Base-by-base conservation (phyloP, 2,797 vertebrate species). In the Acomys russatus region DNA sequence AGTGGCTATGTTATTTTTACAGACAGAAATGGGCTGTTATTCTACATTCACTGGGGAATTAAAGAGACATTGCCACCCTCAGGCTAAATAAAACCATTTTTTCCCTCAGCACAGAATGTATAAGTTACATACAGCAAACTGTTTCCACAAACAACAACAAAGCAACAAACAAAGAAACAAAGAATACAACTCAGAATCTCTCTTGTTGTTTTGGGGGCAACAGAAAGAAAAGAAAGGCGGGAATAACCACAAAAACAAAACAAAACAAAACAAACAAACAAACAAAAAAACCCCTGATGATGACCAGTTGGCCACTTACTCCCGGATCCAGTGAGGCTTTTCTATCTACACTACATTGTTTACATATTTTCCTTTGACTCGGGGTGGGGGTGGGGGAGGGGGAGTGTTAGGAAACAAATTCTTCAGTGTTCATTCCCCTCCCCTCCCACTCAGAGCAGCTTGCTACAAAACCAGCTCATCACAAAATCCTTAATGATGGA, bases 71-170 rank as follows among this genome's bases (percentile, higher is more conserved):
- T 83, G 68, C 9, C 74, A 82, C 71, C 4, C 71, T 93, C 49
- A 54, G 25, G 11, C 66, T 88, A 88, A 95, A 71, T 83, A 82
- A 85, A 94, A 59, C 18, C 30, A 5, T 82, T 78, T 78, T 96
- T 76, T 83, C 96, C 77, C n/a, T 88, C 70, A 84, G 85, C 38
- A 56, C 44, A 76, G 54, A 35, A 66, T 76, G 61, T 33, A 49
- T 73, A 76, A n/a, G 38, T 73, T 90, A 89, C 90, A 91, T 79
- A 38, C 74, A 94, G 86, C 54, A 96, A 97, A 90, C 74, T 98
- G 94, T 97, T 94, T 44, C 4, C 44, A 44, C 44, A 44, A 44
- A 44, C 44, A 44, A 44, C 44, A 44, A 44, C 44, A 44, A 44
- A 44, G 85, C 59, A 51, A 33, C 44, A 44, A 44, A 44, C 44